Percentiles rank a stretch among this genome's conserved stretches.
Evolutionary conservation across 2,113 vertebrate genomes (phyloP).

Genomic region (Otocyon megalotis): DNA sequence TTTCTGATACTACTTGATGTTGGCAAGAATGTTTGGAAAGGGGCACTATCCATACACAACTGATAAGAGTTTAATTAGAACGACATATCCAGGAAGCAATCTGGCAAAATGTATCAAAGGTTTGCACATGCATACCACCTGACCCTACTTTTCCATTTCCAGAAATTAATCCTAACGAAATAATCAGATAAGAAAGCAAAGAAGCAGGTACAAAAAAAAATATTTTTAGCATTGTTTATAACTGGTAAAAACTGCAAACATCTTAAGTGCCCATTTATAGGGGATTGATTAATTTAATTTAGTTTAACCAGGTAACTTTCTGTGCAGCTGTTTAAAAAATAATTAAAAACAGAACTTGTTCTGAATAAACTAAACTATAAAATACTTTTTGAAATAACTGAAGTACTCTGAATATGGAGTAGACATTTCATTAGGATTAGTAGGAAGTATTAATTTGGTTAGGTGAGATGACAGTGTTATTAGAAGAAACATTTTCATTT

Average conservation of each 20-base stretch:
- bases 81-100: constrained; percentile 22
- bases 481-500: not conserved
- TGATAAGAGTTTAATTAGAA: constrained; percentile 55
- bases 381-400: not conserved
- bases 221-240: constrained; percentile 52
- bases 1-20: constrained; percentile 46
- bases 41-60: not conserved
- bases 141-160: constrained; percentile 19
- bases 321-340: not conserved
- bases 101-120: constrained; percentile 57
- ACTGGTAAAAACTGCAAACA: constrained; percentile 14
- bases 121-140: not conserved
- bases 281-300: constrained; percentile 51
- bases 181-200: constrained; percentile 54
- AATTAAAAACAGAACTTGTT: constrained; percentile 16
- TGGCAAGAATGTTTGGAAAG: constrained; percentile 28
- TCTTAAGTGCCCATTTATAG: not conserved
- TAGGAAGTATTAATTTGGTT: constrained; percentile 30
- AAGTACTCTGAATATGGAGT: constrained; percentile 38
- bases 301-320: constrained; percentile 51
- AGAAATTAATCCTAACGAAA: constrained; percentile 63
- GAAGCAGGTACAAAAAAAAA: constrained; percentile 60
- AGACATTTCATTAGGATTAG: not conserved
- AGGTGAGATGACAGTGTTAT: not conserved
- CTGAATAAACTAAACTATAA: constrained; percentile 52